Evolutionary conservation across 1,140 invertebrate genomes (phyloP), one percentile per base, ranked within the genome.

Genomic region (Orchesella cincta): DNA sequence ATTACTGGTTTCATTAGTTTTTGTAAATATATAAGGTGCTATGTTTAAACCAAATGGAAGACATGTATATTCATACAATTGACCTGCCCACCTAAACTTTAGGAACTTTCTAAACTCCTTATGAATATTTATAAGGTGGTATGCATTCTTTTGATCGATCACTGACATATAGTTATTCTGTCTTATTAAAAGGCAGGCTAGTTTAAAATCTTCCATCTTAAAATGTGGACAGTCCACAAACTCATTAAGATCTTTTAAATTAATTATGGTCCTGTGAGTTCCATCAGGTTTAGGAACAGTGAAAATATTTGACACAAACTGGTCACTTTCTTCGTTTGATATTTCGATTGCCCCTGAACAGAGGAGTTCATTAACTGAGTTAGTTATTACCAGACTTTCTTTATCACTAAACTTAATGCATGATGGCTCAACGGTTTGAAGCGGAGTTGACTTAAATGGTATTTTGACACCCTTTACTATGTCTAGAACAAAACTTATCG

Each of bases 201-300:
- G 67, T 23, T 77, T 34, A 36, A 31, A 52, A 29, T 76, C 76
- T 31, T 80, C 74, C 79, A 80, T 78, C 51, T 80, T 80, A 74
- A 80, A 80, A 74, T 80, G 76, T 20, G 28, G 31, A 18, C 1
- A 26, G 8, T 74, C 51, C 0, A 80, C 34, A 70, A 46, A 78
- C 18, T 52, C 31, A 72, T 79, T 77, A 23, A 79, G 31, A 14
- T 18, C 18, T 62, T 77, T 77, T n/a, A 79, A 72, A 72, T 79
- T 79, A 64, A 77, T 57, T 1, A 79, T 57, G 1, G 73, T 51
- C 14, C 79, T 75, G 16, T 8, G 31, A 23, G 23, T 28, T 16
- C 77, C 79, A 54, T 74, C 35, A 26, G 74, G 46, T 35, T 80
- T 80, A 1, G 78, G 74, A 26, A 75, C 36, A 36, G 26, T 28